Percentiles rank a stretch among this genome's conserved stretches.
phyloP scores from a whole-genome alignment of 37 sponge, comb jelly and placozoan species.

The Eunapius fragilis region DNA sequence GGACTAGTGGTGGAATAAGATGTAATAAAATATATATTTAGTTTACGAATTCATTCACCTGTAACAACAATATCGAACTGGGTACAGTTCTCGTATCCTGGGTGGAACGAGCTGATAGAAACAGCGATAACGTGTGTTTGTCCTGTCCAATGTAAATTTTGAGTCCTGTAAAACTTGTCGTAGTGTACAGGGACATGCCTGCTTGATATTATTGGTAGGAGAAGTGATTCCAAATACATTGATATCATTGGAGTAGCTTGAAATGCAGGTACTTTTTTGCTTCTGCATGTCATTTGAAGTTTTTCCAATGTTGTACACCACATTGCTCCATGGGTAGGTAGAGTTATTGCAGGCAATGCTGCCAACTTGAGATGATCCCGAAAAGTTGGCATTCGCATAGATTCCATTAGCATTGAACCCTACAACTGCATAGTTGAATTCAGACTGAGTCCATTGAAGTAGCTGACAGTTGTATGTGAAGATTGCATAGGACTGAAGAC shows the following conservation, averaged over 20 bases:
- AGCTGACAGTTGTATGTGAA: conserved; percentile 72
- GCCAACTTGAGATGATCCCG: background rate
- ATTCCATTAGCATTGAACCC: conserved; percentile 49
- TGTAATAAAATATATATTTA: no score
- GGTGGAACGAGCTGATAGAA: background rate
- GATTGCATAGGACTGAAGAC: conserved; percentile 44
- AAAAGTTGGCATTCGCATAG: conserved; percentile 17
- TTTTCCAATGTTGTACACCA: conserved; percentile 21
- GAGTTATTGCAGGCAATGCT: conserved; percentile 11
- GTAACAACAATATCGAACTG: background rate
- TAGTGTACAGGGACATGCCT: conserved; percentile 48
- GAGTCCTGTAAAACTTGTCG: background rate
- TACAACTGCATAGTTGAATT: conserved; percentile 23
- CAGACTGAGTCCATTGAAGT: conserved; percentile 52
- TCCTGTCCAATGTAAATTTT: background rate
- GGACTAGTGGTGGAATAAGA: background rate
- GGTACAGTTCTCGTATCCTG: background rate
- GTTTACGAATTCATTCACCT: background rate
- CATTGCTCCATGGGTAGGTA: conserved; percentile 16
- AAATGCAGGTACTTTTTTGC: conserved; percentile 7
- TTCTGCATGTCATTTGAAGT: background rate
- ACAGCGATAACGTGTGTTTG: background rate
- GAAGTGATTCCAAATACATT: background rate
- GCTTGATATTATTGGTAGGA: background rate
- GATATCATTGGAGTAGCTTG: background rate